Conservation (phyloP, 1,140 invertebrate species). For the Aradophagus sp. region DNA sequence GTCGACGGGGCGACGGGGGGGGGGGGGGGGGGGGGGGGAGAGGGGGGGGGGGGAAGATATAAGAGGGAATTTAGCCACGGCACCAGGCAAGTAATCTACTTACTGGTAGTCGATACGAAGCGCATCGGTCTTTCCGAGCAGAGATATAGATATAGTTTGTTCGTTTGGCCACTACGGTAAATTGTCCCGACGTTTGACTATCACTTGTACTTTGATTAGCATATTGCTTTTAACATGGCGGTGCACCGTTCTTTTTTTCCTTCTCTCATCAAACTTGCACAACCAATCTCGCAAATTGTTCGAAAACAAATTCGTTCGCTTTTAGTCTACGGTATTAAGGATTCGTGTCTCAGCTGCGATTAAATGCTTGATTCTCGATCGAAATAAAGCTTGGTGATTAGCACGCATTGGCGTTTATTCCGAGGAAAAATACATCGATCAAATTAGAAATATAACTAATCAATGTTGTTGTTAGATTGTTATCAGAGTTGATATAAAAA, state of each 20-base stretch:
- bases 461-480: too few relatives aligned
- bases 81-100: constrained; percentile 61
- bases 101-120: constrained; percentile 58
- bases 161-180: constrained; percentile 59
- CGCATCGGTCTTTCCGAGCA: constrained; percentile 50
- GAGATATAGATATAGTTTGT: constrained; percentile 53
- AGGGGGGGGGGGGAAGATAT: constrained; percentile 25
- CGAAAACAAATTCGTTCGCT: constrained; percentile 10
- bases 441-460: too few relatives aligned
- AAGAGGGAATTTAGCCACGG: constrained; percentile 50
- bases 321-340: neutral
- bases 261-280: neutral
- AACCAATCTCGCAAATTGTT: too few relatives aligned
- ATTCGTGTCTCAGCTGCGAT: too few relatives aligned
- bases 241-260: constrained; percentile 5
- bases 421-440: too few relatives aligned
- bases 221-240: constrained; percentile 59
- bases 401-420: too few relatives aligned
- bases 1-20: too few relatives aligned
- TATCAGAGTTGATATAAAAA: too few relatives aligned
- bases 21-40: constrained; percentile 17
- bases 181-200: constrained; percentile 60
- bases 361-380: too few relatives aligned
- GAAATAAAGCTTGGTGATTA: too few relatives aligned
- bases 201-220: constrained; percentile 63